These are phyloP conservation scores for Pontoporia blainvillei DNA, from an alignment of 2,113 vertebrate genomes.

Conservation along the genomic window DNA sequence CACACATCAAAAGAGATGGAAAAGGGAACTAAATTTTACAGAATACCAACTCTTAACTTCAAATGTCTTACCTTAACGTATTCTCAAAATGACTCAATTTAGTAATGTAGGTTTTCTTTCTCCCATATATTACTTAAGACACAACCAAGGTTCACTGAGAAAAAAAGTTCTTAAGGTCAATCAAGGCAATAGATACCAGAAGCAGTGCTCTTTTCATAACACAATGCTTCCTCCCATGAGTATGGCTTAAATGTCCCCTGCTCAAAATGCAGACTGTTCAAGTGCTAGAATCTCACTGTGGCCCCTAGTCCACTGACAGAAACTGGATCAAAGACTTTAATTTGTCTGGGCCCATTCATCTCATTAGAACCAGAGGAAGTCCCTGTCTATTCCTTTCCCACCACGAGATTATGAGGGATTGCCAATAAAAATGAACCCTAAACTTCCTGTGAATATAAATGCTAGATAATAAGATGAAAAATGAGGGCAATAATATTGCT, in stretches of 20 bases:
- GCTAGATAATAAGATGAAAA: slow-evolving; percentile 59
- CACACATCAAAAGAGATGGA: neutral
- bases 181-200: neutral
- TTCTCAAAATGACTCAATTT: neutral
- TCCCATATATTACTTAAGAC: neutral
- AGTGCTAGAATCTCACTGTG: neutral
- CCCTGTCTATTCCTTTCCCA: neutral
- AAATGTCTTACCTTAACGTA: neutral
- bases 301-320: neutral
- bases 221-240: neutral
- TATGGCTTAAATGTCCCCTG: neutral
- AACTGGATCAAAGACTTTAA: neutral
- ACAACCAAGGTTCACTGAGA: neutral
- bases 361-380: neutral
- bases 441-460: slow-evolving; percentile 54
- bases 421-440: slow-evolving; percentile 37
- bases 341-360: neutral
- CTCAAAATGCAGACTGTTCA: neutral
- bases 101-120: neutral
- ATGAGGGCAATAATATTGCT: slow-evolving; percentile 39
- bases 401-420: neutral
- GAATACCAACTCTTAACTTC: neutral
- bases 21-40: neutral
- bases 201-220: neutral
- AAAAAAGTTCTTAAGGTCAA: too few relatives aligned